These are phyloP conservation scores for Tachycineta bicolor DNA, from an alignment of 2,113 vertebrate genomes.

Conservation along the genomic window DNA sequence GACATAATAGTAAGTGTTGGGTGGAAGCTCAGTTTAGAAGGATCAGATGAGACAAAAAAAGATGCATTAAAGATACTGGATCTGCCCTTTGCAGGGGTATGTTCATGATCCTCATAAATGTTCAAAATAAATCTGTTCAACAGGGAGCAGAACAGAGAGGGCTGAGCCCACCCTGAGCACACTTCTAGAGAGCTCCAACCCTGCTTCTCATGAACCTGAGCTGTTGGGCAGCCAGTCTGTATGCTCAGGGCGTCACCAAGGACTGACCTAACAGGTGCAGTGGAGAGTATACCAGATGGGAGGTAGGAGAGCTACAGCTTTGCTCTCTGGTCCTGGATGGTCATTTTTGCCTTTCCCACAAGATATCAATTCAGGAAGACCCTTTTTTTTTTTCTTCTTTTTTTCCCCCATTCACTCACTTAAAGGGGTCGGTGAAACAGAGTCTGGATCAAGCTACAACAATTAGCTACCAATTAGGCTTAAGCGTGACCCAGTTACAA, in stretches of 20 bases:
- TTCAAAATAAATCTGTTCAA: background rate
- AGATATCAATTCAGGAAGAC: background rate
- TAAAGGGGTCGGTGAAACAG: background rate
- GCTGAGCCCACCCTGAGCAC: background rate
- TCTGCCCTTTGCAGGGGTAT: background rate
- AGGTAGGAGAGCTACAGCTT: background rate
- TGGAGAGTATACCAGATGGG: background rate
- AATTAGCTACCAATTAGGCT: background rate
- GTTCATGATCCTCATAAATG: background rate
- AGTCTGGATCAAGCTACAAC: background rate
- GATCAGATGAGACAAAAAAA: background rate
- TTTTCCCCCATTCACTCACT: background rate
- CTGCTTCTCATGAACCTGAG: background rate
- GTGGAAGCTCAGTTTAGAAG: background rate
- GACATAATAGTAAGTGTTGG: background rate
- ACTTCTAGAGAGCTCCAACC: rapidly evolving
- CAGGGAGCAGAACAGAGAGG: background rate
- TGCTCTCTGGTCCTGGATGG: background rate
- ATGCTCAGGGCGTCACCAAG: background rate
- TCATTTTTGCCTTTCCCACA: background rate
- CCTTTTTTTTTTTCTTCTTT: background rate
- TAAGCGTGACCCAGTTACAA: background rate
- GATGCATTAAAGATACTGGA: background rate
- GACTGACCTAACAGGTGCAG: background rate
- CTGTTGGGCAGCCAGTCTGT: background rate